A percentile compares a stretch with the other conserved stretches of the same genome.
phyloP scores from a whole-genome alignment of 2,113 vertebrate genomes.

The Mugil cephalus region DNA sequence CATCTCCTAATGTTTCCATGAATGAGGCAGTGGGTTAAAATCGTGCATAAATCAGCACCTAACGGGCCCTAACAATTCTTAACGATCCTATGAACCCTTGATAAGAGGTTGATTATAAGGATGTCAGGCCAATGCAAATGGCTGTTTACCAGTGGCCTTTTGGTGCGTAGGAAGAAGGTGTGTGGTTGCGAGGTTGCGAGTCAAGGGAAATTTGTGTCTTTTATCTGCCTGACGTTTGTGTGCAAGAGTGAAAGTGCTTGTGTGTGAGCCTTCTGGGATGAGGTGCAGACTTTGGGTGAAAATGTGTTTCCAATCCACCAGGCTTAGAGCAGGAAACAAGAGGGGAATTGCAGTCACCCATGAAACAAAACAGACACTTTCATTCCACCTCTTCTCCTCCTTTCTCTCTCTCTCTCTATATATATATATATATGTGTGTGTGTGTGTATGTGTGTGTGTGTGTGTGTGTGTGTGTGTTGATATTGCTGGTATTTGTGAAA shows the following conservation, averaged over 20 bases:
- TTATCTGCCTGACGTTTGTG: neutral
- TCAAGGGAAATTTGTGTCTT: neutral
- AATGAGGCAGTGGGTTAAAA: constrained; percentile 55
- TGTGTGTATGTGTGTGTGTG: neutral
- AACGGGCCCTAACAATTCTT: constrained; percentile 55
- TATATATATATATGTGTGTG: no score
- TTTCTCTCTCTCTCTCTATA: no score
- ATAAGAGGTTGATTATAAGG: constrained; percentile 70
- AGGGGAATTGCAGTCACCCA: constrained; percentile 60
- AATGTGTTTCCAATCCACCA: constrained; percentile 70
- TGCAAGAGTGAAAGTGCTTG: neutral
- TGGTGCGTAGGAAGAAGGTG: constrained; percentile 3
- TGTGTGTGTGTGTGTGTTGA: neutral
- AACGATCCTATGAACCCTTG: constrained; percentile 63
- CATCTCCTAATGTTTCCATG: constrained; percentile 61
- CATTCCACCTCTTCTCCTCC: constrained; percentile 1
- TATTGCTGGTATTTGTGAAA: constrained; percentile 28
- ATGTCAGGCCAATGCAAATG: constrained; percentile 42
- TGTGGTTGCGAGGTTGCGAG: constrained; percentile 1
- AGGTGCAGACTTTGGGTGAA: constrained; percentile 55
- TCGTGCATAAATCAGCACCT: constrained; percentile 72
- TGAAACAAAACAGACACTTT: constrained; percentile 59
- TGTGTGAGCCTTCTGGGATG: constrained; percentile 42
- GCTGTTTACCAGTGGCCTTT: constrained; percentile 55
- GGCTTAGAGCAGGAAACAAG: constrained; percentile 64